Evolutionary conservation across 2,113 vertebrate species (phyloP).

Genomic region (Micronisus gabar): DNA sequence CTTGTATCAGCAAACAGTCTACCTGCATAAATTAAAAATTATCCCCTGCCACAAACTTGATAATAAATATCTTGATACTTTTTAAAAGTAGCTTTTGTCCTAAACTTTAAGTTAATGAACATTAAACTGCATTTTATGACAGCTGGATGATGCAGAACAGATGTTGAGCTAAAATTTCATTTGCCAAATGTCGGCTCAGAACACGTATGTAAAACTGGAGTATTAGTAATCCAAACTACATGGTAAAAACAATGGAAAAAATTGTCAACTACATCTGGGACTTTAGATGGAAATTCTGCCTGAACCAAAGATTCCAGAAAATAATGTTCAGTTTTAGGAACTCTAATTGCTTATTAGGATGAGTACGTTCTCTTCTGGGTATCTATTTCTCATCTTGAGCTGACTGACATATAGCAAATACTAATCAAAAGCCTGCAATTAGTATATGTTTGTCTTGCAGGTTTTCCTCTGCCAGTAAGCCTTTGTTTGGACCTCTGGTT

Average conservation of each 20-base stretch:
- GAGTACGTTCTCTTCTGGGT: background rate
- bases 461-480: background rate
- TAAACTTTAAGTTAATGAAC: background rate
- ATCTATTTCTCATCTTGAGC: background rate
- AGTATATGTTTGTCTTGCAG: background rate
- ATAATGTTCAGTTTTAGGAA: background rate
- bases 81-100: background rate
- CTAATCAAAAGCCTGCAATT: background rate
- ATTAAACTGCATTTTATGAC: background rate
- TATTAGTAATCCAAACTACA: background rate
- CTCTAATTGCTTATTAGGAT: background rate
- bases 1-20: background rate
- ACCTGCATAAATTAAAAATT: background rate
- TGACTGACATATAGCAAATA: background rate
- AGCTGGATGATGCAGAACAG: background rate
- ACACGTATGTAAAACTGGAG: background rate
- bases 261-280: background rate
- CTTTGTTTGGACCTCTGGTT: background rate
- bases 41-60: background rate
- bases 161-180: constrained; percentile 17
- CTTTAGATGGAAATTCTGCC: background rate
- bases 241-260: background rate
- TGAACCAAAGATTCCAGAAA: background rate
- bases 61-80: background rate
- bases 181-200: background rate